A percentile compares a stretch with the other conserved stretches of the same genome.
Conservation (phyloP, 2,888 invertebrate genomes). For the Eristalis tenax region DNA sequence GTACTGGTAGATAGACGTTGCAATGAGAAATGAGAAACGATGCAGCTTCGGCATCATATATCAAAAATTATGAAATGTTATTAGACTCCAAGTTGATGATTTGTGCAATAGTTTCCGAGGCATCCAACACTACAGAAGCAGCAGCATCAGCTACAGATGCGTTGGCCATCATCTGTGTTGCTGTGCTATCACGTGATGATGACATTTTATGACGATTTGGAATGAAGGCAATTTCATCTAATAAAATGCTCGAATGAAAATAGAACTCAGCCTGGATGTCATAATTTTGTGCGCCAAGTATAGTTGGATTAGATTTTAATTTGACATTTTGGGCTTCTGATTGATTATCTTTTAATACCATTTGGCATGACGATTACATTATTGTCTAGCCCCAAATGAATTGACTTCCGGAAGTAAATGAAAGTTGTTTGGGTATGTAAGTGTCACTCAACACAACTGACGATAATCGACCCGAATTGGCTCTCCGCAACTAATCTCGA, state of each 20-base stretch:
- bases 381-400: too few species aligned
- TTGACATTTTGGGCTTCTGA: not conserved
- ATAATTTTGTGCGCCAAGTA: not conserved
- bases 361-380: not conserved
- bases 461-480: too few species aligned
- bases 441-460: too few species aligned
- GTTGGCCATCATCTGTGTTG: slow-evolving; percentile 26
- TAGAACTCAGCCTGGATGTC: not conserved
- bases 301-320: not conserved
- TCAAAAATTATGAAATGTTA: slow-evolving; percentile 51
- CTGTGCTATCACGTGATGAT: not conserved
- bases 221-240: slow-evolving; percentile 5
- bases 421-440: too few species aligned
- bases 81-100: slow-evolving; percentile 54
- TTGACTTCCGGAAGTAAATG: too few species aligned
- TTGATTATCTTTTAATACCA: not conserved
- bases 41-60: slow-evolving; percentile 29
- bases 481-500: too few species aligned
- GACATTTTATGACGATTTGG: not conserved
- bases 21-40: not conserved
- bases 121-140: not conserved
- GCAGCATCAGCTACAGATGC: not conserved
- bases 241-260: not conserved
- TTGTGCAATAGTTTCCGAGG: slow-evolving; percentile 37
- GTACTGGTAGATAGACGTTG: slow-evolving; percentile 16